Evolutionary conservation across 1,140 invertebrate species (phyloP).

Genomic region (Littorina saxatilis): DNA sequence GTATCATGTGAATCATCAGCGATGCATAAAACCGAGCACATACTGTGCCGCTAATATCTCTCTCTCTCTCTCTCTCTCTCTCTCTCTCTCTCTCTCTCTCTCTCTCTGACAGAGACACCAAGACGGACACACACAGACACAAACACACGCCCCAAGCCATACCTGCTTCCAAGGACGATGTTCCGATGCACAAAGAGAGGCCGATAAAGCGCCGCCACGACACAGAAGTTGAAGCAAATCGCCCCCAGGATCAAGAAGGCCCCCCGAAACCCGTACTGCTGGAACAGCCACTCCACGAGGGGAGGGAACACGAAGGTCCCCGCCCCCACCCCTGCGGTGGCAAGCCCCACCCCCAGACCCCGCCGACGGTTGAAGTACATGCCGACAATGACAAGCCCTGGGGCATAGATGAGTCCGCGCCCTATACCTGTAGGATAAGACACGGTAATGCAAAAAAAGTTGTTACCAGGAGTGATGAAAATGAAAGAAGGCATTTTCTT

Average conservation of each 20-base stretch:
- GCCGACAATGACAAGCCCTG: conserved; percentile 69
- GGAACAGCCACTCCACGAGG: conserved; percentile 63
- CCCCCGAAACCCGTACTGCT: conserved; percentile 38
- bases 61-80: not conserved
- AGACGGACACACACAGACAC: not conserved
- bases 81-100: not conserved
- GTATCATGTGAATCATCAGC: no score
- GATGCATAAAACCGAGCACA: no score
- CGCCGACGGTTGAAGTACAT: conserved; percentile 67
- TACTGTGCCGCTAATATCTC: no score
- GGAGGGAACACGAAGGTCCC: conserved; percentile 73
- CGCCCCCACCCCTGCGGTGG: conserved; percentile 70
- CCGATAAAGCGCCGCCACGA: conserved; percentile 46
- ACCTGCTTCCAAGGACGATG: conserved; percentile 28
- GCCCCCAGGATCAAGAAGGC: conserved; percentile 48
- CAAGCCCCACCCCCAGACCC: conserved; percentile 69
- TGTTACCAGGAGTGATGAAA: no score
- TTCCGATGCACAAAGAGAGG: conserved; percentile 47
- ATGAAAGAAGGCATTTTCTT: no score
- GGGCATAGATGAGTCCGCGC: conserved; percentile 38
- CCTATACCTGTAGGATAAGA: conserved; percentile 33
- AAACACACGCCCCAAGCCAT: not conserved
- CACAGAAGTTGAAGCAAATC: conserved; percentile 43
- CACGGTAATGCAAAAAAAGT: no score
- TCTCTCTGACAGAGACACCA: not conserved